These are phyloP conservation scores for Oreotrochilus melanogaster DNA, from an alignment of 2,113 vertebrate species.

Conservation along the genomic window DNA sequence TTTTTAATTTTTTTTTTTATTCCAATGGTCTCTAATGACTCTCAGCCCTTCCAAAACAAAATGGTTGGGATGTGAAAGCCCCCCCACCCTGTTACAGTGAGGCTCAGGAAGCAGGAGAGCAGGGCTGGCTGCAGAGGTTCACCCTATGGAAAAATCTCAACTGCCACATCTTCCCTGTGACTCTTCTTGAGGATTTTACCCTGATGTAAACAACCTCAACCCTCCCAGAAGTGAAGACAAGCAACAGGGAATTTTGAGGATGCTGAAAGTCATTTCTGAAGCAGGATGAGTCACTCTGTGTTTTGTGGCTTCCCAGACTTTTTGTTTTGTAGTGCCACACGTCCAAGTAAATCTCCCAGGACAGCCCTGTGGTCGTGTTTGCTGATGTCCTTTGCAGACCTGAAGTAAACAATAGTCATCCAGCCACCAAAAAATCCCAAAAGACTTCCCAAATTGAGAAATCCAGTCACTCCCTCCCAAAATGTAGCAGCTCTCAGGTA, in stretches of 20 bases:
- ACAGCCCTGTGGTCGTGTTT: not conserved
- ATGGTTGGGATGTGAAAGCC: not conserved
- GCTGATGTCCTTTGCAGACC: not conserved
- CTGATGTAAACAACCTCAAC: not conserved
- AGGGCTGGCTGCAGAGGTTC: not conserved
- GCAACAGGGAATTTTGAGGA: not conserved
- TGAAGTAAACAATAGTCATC: not conserved
- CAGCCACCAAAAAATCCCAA: not conserved
- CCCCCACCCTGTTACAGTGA: not conserved
- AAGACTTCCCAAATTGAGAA: not conserved
- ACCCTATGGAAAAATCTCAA: not conserved
- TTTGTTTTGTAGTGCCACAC: not conserved
- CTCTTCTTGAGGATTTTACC: not conserved
- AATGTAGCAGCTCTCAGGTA: not conserved
- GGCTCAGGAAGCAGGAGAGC: not conserved
- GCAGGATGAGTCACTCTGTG: slow-evolving; percentile 15
- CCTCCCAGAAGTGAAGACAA: not conserved
- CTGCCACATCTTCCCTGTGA: not conserved
- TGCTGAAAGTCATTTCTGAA: not conserved
- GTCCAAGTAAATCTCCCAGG: not conserved
- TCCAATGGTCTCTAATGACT: not conserved
- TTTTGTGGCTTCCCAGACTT: not conserved
- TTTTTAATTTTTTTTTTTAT: too few species aligned
- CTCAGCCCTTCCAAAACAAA: not conserved
- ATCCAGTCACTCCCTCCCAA: not conserved